Evolutionary conservation across 2,888 invertebrate species (phyloP), one percentile per base, ranked within the genome.

Genomic region (Lochmaea capreae): DNA sequence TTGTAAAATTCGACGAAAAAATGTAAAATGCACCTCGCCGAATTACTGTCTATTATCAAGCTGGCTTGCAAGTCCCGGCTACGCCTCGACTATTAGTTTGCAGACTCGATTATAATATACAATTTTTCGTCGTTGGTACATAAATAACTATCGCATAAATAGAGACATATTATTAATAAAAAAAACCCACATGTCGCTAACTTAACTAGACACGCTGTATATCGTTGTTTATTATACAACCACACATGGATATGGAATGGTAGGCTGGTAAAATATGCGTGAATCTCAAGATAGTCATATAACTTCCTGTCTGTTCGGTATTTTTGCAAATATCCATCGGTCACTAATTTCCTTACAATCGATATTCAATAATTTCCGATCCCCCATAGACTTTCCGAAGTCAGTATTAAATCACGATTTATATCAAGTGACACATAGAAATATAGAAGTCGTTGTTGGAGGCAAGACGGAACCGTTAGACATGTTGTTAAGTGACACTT

Each of bases 401-500:
- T 42, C 52, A 6, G 54, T 54, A 54, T 70, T 63, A 70, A 70
- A 70, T 70, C 70, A 54, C 63, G 70, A 70, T 70, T 54, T 39
- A 65, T 57, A 70, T 70, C 63, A 43, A 69, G 62, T 54, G 69
- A 69, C 68, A 62, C 69, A 62, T 70, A 63, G 63, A 63, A 70
- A 70, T 70, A 70, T 70, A 70, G 70, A 70, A 70, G 70, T 70
- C 57, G 70, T 65, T 65, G 70, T 70, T 61, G 70, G 70, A 46
- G 70, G 70, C 70, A 61, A 42, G 63, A 70, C 70, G 70, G 22
- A 43, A 70, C 70, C 70, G 70, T 70, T 70, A 70, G 70, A 70
- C 70, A 70, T 70, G 63, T 70, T 70, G 70, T 70, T 70, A 70
- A 70, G 70, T 70, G 70, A 70, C 70, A 70, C 70, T 70, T 70